Base-by-base conservation (phyloP, 2,888 invertebrate species). In the Chaetoderma sp. region DNA sequence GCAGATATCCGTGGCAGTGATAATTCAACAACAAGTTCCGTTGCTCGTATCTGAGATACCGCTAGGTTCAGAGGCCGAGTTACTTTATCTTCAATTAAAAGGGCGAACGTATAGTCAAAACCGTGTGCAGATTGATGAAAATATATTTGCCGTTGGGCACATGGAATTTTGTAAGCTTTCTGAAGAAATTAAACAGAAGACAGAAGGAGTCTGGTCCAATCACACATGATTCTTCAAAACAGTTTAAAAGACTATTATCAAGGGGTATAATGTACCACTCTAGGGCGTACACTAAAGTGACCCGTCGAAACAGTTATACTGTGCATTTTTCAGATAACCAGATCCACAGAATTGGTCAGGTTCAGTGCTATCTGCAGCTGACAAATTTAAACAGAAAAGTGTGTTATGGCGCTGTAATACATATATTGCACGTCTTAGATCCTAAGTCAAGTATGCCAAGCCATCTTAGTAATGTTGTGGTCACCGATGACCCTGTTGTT, bases 11-110 rank as follows among this genome's bases (percentile, higher is more conserved):
- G n/a, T 27, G 44, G 62, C 66, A 18, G 56, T 57, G 3, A 45
- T 16, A 5, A 49, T 62, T 4, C 62, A 57, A 18, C 67, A 67
- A 30, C 27, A 58, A 44, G 45, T 67, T 18, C 63, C 63, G 16
- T n/a, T 32, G n/a, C 16, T 62, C 10, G 33, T 45, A 21, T 32
- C n/a, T 16, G 30, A 18, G 2, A 27, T 62, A 30, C 6, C 32
- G 2, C 27, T 10, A 28, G 6, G 28, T 2, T 56, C 62, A 28
- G 28, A 21, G 21, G 55, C 55, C 13, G 42, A 39, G 56, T 5
- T 21, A 1, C 13, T 47, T 8, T 47, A 47, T 23, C 10, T 8
- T 8, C 8, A 13, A 18, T 21, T 47, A 23, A 47, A n/a, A 13
- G 6, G 23, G 47, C 10, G 47, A 8, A 21, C 16, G 8, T 21